Evolutionary conservation across 2,888 invertebrate genomes (phyloP).

Genomic region (Gibbula magus): DNA sequence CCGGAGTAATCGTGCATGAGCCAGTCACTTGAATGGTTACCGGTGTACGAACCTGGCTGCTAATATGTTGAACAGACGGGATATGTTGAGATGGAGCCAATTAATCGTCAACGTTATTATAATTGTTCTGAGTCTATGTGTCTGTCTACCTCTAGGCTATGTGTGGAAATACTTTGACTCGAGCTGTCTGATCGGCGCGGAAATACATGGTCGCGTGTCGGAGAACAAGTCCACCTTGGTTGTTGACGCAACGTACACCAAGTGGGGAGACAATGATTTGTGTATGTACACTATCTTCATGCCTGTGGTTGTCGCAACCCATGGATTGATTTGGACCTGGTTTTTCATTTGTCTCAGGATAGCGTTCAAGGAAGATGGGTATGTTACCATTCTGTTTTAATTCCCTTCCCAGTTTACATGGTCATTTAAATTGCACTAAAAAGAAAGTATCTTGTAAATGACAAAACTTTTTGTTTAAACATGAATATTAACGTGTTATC

Average conservation of each 20-base stretch:
- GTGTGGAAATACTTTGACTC: conserved; percentile 17
- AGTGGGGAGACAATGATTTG: conserved; percentile 15
- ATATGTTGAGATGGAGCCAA: neutral
- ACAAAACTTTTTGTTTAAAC: too few species aligned
- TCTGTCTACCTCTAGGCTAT: conserved; percentile 22
- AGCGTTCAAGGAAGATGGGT: conserved; percentile 21
- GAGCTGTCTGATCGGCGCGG: neutral
- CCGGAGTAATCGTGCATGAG: neutral
- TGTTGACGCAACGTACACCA: neutral
- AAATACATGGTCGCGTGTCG: neutral
- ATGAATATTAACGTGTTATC: too few species aligned
- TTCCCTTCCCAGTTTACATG: too few species aligned
- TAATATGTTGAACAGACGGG: neutral
- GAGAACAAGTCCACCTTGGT: neutral
- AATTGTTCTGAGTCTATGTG: neutral
- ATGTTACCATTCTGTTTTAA: neutral
- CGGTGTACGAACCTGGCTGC: neutral
- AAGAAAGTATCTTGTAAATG: too few species aligned
- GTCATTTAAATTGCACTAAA: too few species aligned
- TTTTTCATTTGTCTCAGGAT: conserved; percentile 10
- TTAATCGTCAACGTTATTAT: neutral
- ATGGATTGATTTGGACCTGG: conserved; percentile 28
- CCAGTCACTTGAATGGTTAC: neutral
- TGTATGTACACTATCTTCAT: conserved; percentile 15
- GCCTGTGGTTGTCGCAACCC: conserved; percentile 21